Evolutionary conservation across 1,140 invertebrate genomes (phyloP).

Genomic region (Carposina sasakii): DNA sequence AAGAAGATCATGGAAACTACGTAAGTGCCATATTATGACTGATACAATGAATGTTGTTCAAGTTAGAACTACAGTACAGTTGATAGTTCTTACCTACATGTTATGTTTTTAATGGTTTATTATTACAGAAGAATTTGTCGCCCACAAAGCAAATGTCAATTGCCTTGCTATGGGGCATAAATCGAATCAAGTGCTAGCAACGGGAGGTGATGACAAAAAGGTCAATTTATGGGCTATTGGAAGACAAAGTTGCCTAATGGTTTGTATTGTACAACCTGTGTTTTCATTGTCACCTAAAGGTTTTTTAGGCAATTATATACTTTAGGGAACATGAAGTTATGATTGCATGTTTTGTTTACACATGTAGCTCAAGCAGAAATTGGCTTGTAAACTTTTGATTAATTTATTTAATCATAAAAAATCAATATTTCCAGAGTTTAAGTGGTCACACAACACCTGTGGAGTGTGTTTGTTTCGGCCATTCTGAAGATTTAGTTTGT

Average conservation of each 20-base stretch:
- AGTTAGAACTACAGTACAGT: not conserved
- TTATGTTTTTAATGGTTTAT: conserved; percentile 3
- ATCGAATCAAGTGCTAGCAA: conserved; percentile 90
- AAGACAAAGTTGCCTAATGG: conserved; percentile 96
- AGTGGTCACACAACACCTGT: conserved; percentile 94
- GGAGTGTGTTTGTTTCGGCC: conserved; percentile 95
- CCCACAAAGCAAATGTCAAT: conserved; percentile 91
- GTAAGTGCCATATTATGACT: conserved; percentile 40
- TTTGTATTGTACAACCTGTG: conserved; percentile 58
- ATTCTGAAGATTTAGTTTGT: conserved; percentile 95
- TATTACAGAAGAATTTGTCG: conserved; percentile 89
- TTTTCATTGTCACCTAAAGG: conserved; percentile 1
- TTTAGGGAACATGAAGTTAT: not conserved
- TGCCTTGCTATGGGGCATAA: conserved; percentile 91
- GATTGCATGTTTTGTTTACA: no score
- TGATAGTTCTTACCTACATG: not conserved
- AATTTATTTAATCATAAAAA: not conserved
- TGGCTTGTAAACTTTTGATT: not conserved
- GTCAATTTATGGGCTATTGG: conserved; percentile 98
- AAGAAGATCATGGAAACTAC: conserved; percentile 69
- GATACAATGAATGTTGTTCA: not conserved
- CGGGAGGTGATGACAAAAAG: conserved; percentile 97
- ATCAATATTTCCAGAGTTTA: conserved; percentile 79
- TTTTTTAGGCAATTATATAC: not conserved
- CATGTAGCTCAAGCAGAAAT: no score